A percentile compares a stretch with the other conserved stretches of the same genome.
Evolutionary conservation across 2,888 invertebrate genomes (phyloP).

Genomic region (Helobdella robusta): DNA sequence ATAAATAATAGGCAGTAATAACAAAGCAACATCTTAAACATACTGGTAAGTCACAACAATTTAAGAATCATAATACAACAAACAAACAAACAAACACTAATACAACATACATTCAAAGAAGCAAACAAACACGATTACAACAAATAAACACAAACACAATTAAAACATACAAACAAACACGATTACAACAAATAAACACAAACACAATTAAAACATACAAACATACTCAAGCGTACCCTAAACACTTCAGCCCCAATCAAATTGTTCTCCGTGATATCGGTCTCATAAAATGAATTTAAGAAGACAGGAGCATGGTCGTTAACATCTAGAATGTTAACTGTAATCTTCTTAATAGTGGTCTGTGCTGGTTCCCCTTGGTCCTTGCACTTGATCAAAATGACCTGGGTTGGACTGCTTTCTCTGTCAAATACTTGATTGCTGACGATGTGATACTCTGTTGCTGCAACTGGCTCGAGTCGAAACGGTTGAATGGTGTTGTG

Average conservation of each 20-base stretch:
- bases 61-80: not conserved
- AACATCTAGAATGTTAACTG: constrained; percentile 41
- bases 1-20: no score
- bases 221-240: not conserved
- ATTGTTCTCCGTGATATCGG: constrained; percentile 41
- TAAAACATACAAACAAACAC: not conserved
- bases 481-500: constrained; percentile 23
- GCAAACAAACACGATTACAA: not conserved
- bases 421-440: constrained; percentile 37
- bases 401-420: constrained; percentile 38
- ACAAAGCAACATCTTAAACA: no score
- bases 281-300: constrained; percentile 34
- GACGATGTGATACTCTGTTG: constrained; percentile 26
- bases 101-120: no score
- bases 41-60: no score
- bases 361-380: constrained; percentile 42
- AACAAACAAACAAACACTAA: not conserved
- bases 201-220: not conserved
- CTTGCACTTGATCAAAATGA: constrained; percentile 40
- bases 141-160: not conserved
- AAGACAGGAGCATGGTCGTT: constrained; percentile 44
- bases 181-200: not conserved
- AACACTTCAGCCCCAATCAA: constrained; percentile 22
- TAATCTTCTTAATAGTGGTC: constrained; percentile 37
- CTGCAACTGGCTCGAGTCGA: constrained; percentile 9